These are phyloP conservation scores for Podiceps cristatus DNA, from an alignment of 2,113 vertebrate species.

Conservation along the genomic window DNA sequence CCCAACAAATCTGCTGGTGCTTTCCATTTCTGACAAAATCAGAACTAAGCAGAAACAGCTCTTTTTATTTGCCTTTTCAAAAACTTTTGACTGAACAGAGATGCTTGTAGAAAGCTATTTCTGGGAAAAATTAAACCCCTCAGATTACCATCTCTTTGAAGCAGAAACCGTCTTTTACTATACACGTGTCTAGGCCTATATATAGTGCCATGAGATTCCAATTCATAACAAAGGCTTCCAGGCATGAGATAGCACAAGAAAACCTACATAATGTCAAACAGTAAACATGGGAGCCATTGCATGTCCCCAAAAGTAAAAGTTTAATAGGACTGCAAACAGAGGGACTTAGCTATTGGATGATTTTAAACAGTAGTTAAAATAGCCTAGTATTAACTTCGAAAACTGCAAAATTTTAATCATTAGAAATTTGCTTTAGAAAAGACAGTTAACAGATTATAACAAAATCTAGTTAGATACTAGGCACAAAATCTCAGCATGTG, in stretches of 20 bases:
- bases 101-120: constrained; percentile 30
- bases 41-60: constrained; percentile 46
- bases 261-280: background rate
- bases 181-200: background rate
- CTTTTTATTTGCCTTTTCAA: background rate
- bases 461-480: background rate
- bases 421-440: background rate
- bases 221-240: background rate
- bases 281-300: background rate
- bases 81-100: background rate
- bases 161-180: constrained; percentile 21
- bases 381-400: background rate
- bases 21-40: background rate
- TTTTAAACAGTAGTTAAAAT: background rate
- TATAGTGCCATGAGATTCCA: background rate
- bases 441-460: background rate
- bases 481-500: background rate
- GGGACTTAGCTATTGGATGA: background rate
- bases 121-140: constrained; percentile 50
- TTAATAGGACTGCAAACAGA: background rate
- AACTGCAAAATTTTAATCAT: fast-evolving
- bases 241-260: background rate
- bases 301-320: background rate
- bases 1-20: background rate
- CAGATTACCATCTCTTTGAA: constrained; percentile 66